Base-by-base conservation (phyloP, 2,113 vertebrate species). In the Microtus richardsoni region DNA sequence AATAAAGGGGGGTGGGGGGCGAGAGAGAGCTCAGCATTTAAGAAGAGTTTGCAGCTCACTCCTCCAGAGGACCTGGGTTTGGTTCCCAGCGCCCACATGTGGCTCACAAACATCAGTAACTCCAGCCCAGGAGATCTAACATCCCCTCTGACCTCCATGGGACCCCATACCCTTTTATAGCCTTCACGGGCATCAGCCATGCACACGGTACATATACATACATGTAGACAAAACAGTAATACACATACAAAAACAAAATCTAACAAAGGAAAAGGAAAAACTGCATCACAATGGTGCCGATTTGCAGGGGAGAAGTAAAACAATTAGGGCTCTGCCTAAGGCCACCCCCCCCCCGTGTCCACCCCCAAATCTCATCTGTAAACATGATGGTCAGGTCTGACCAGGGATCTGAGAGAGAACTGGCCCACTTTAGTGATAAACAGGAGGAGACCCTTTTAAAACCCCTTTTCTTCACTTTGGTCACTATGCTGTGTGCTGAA, bases 271-370 rank as follows among this genome's bases (percentile, higher is more conserved):
- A 82, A 82, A 70, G 33, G 33, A 36, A 17, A 70, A 36, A 71
- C 54, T 58, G 19, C 21, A 71, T n/a, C 5, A 60, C 33, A 82
- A 19, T 1, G 12, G 44, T 87, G 44, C 21, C 52, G 11, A n/a
- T 52, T 62, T 83, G 5, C 7, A 26, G 4, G 52, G 8, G 5
- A 41, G 16, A n/a, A 21, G 87, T 91, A 54, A 84, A 89, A 96
- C 2, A 21, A 52, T 52, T 14, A 52, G 49, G 13, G 49, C 49
- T 52, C 2, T 52, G 49, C 49, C 49, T 52, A 78, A 39, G 33
- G 9, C 0, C 14, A 3, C n/a, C 13, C 64, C 0, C 4, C 13
- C 21, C 33, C 49, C 49, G 0, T 86, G 52, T 7, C 1, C 3
- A 28, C 2, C 10, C 12, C 49, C 3, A 47, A 41, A n/a, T 33